Conservation (phyloP, 35 echinoderm and acorn worm species). For the Acanthaster planci region DNA sequence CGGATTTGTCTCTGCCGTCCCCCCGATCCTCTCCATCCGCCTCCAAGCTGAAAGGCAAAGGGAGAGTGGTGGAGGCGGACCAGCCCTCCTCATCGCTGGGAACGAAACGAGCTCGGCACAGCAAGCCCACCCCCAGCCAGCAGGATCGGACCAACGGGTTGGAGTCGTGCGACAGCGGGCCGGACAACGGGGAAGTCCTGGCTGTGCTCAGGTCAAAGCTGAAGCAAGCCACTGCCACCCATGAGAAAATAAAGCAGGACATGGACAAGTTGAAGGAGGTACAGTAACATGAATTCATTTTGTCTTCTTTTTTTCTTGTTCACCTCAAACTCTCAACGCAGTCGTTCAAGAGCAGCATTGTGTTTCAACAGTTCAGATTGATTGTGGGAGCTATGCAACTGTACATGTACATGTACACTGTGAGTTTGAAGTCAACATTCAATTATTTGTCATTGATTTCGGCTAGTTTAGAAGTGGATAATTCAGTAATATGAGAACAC, state of each 20-base stretch:
- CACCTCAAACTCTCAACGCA: too few relatives aligned
- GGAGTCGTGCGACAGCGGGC: background rate
- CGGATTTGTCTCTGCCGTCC: background rate
- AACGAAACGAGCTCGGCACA: background rate
- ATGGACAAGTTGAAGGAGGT: conserved; percentile 76
- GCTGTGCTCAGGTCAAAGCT: conserved; percentile 47
- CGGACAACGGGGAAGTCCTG: conserved; percentile 24
- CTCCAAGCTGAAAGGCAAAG: conserved; percentile 17
- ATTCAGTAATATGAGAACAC: too few relatives aligned
- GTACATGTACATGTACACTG: too few relatives aligned
- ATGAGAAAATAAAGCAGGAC: conserved; percentile 58
- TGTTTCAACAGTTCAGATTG: too few relatives aligned
- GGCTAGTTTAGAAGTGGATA: too few relatives aligned
- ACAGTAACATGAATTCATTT: background rate
- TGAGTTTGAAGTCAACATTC: too few relatives aligned
- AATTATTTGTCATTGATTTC: too few relatives aligned
- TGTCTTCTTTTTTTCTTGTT: too few relatives aligned
- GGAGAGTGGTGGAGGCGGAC: background rate
- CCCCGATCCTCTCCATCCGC: conserved; percentile 16
- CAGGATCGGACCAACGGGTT: too few relatives aligned
- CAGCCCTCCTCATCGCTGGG: too few relatives aligned
- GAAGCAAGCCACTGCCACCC: conserved; percentile 38
- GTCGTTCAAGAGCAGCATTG: too few relatives aligned
- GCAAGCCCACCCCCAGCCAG: background rate
- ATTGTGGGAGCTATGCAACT: too few relatives aligned